Evolutionary conservation across 1,140 invertebrate genomes (phyloP), one percentile per base, ranked within the genome.

Genomic region (Cydia splendana): DNA sequence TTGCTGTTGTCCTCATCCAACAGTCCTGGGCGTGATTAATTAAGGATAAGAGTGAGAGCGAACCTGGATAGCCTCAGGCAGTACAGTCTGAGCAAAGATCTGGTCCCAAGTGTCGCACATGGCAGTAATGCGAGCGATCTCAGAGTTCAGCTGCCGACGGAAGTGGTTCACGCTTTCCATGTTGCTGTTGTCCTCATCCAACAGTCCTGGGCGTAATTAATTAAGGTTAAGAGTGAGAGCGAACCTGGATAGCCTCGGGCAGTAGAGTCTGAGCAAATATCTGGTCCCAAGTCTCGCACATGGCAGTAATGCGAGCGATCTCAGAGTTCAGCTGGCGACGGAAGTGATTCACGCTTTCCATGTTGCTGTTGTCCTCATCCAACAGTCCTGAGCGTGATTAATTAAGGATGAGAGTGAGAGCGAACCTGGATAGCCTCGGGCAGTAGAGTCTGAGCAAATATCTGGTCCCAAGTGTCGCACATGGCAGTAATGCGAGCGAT

Each of bases 51-150:
- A 18, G 0, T 18, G 4, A 15, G 45, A 48, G 45, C 74, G 57
- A 62, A 91, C 90, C 82, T 89, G 87, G 1, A 89, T 79, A 69
- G 81, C 24, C 3, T 90, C 88, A 0, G 88, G 85, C 12, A 92
- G 65, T 0, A 75, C 48, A 6, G 79, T 82, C 48, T 88, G 85
- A 13, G 85, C 83, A 7, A 75, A 81, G 1, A 90, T 85, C 78
- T 85, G 84, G 13, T 91, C 87, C 91, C 91, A 92, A 0, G 79
- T 80, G 0, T 90, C 86, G 69, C 88, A 88, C 82, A 90, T 84
- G 65, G 86, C 86, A 0, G 86, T 88, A 74, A 92, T 87, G 2
- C 88, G 78, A 15, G 84, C 82, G 18, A 90, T 88, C 75, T 91
- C 90, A 0, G 88, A 89, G 10, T 85, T 78, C 51, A 89, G 77